Evolutionary conservation across 2,797 vertebrate species (phyloP).

Genomic region (Australoheros facetus): DNA sequence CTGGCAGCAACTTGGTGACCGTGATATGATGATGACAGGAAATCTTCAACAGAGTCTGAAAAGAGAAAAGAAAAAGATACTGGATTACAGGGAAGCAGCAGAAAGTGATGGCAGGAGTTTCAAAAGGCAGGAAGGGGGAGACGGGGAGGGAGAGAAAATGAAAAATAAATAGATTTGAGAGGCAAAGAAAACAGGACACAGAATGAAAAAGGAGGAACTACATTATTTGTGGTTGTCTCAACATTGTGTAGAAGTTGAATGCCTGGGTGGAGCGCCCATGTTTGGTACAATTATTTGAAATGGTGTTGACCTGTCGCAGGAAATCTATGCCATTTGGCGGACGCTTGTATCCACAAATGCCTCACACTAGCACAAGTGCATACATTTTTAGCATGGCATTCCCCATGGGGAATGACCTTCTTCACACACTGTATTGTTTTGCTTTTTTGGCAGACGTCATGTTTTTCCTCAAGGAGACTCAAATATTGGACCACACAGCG

Average conservation of each 20-base stretch:
- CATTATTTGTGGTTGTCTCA: constrained; percentile 60
- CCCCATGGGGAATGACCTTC: constrained; percentile 47
- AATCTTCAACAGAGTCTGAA: constrained; percentile 2
- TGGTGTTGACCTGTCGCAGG: constrained; percentile 58
- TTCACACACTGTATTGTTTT: constrained; percentile 28
- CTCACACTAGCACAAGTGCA: constrained; percentile 31
- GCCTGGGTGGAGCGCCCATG: constrained; percentile 59
- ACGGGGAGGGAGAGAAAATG: constrained; percentile 21
- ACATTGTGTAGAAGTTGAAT: constrained; percentile 71
- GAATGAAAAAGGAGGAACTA: constrained; percentile 45
- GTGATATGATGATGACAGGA: constrained; percentile 22
- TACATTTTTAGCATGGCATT: constrained; percentile 53
- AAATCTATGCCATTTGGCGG: constrained; percentile 60
- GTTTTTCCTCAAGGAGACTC: constrained; percentile 54
- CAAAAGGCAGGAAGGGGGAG: constrained; percentile 19
- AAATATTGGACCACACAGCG: constrained; percentile 39
- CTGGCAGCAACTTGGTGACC: not conserved
- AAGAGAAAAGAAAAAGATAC: not conserved
- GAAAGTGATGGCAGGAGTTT: not conserved
- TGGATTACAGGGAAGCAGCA: not conserved
- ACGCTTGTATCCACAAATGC: constrained; percentile 35
- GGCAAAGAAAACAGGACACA: constrained; percentile 45
- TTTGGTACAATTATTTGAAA: constrained; percentile 68
- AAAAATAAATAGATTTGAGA: constrained; percentile 46
- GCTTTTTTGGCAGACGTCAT: constrained; percentile 44